Evolutionary conservation across 2,888 invertebrate genomes (phyloP).

Genomic region (Polydesmus complanatus): DNA sequence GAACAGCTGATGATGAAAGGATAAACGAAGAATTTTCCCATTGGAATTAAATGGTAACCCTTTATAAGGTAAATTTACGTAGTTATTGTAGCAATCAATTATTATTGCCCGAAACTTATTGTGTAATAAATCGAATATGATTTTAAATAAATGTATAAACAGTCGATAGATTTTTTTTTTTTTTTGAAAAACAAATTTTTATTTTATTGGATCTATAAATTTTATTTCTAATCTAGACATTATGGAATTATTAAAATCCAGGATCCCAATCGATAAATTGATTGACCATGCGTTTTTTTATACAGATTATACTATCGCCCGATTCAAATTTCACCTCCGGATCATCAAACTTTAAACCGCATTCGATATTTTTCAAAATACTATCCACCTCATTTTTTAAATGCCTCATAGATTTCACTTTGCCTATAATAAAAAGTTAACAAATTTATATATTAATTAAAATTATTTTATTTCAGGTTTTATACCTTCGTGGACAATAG

Average conservation of each 20-base stretch:
- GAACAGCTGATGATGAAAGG: not conserved
- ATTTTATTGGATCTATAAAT: no score
- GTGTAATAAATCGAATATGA: no score
- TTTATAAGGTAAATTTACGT: not conserved
- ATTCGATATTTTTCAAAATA: constrained; percentile 72
- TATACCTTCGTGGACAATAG: constrained; percentile 55
- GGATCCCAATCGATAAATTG: constrained; percentile 71
- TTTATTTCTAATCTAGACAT: no score
- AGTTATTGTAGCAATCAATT: not conserved
- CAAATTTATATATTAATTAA: constrained; percentile 26
- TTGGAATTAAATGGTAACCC: not conserved
- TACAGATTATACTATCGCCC: constrained; percentile 69
- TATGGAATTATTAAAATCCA: constrained; percentile 69
- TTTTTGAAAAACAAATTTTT: no score
- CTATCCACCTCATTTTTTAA: constrained; percentile 72
- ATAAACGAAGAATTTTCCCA: not conserved
- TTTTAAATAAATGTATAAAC: no score
- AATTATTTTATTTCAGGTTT: constrained; percentile 6
- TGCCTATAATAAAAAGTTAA: constrained; percentile 37
- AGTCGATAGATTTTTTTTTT: no score
- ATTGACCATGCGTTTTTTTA: constrained; percentile 46
- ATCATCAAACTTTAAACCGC: constrained; percentile 67
- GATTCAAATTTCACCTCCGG: constrained; percentile 45
- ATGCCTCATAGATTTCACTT: constrained; percentile 68
- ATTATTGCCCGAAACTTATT: not conserved